Base-by-base conservation (phyloP, 37 sponge, comb jelly and placozoan genomes). In the Ephydatia muelleri region DNA sequence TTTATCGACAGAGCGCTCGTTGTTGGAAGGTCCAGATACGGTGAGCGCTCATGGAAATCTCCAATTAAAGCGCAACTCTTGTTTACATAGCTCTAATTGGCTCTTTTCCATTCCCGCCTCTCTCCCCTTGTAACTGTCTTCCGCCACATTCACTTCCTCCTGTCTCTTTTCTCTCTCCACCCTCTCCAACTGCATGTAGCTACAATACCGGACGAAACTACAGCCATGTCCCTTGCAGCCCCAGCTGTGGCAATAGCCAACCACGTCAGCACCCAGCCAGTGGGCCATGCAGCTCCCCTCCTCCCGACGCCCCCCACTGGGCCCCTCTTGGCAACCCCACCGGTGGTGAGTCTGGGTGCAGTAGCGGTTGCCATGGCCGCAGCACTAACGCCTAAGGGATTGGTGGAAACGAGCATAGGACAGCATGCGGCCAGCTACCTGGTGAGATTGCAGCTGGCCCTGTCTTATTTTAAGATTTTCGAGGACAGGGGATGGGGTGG, bases 1-100 rank as follows among this genome's bases (percentile, higher is more conserved):
- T 90, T 98, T 83, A 88, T 96, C 39, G 99, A 98, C 79, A 81
- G 91, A 86, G 91, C 97, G 0, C 83, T 97, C 65, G 79, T 94
- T 22, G 88, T 97, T 0, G 88, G 79, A 25, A 84, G 86, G 29
- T 83, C 92, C 14, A 70, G 88, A 67, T 85, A 83, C 57, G 82
- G 91, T 84, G 49, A 80, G 88, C 47, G 30, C 5, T 12, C 14
- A 5, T 11, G 5, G 27, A 16, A 31, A 34, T 33, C 23, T 83
- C 82, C 68, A 69, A 83, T 64, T 83, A 76, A 70, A 29, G 77
- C 67, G 26, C 83, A 73, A 65, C 71, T n/a, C 16, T 8, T 5
- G 16, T 70, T 5, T 73, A 12, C 57, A 66, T 80, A 23, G 25
- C 11, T 57, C 14, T 57, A 14, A 14, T 1, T 57, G 57, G 34